Percentiles rank a stretch among this genome's conserved stretches.
phyloP scores from a whole-genome alignment of 2,113 vertebrate genomes.

The Tapirus terrestris region DNA sequence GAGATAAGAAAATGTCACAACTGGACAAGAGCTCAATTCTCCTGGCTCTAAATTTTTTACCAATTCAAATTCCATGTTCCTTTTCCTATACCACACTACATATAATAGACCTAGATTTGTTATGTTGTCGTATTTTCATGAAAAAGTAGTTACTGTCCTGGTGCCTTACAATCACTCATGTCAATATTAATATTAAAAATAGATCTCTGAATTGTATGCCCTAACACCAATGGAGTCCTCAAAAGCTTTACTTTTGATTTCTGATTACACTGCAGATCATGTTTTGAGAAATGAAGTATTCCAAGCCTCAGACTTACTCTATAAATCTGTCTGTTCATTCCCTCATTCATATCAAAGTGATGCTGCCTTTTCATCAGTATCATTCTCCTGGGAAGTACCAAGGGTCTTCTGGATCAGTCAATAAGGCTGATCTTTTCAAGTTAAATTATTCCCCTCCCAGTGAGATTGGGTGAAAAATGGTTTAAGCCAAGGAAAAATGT shows the following conservation, averaged over 20 bases:
- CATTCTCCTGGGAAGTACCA: neutral
- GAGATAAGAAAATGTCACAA: slow-evolving; percentile 21
- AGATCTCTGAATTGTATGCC: neutral
- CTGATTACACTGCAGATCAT: neutral
- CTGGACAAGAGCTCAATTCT: neutral
- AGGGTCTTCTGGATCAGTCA: neutral
- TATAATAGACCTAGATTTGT: neutral
- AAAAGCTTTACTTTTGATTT: slow-evolving; percentile 47
- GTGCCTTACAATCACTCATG: neutral
- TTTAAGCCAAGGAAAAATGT: slow-evolving; percentile 22
- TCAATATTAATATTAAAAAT: slow-evolving; percentile 34
- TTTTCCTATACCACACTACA: neutral
- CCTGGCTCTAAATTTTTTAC: neutral
- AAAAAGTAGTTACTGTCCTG: neutral
- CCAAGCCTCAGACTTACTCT: neutral
- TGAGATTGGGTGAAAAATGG: slow-evolving; percentile 28
- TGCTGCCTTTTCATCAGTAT: neutral
- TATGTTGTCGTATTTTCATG: slow-evolving; percentile 19
- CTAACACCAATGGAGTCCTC: neutral
- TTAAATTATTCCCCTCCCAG: neutral
- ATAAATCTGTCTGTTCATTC: neutral
- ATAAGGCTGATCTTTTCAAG: slow-evolving; percentile 12
- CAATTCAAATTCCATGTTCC: neutral
- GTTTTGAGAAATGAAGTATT: slow-evolving; percentile 48
- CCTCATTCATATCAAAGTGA: slow-evolving; percentile 10